These are phyloP conservation scores for Colletes collaris DNA, from an alignment of 2,888 invertebrate species.

Conservation along the genomic window DNA sequence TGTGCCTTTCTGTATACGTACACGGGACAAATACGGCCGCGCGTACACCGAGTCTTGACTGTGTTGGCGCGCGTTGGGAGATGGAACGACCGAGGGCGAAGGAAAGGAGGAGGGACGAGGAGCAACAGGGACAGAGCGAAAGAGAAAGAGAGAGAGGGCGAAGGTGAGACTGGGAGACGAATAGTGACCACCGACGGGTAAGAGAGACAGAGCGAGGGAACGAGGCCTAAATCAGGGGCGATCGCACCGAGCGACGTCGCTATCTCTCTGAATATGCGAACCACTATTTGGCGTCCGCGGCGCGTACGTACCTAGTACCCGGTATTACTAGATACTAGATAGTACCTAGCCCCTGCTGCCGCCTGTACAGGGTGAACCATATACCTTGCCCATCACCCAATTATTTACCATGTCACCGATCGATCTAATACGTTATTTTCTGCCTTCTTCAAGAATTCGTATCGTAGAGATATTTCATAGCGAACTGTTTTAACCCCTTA, in stretches of 20 bases:
- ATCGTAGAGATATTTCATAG: too few relatives aligned
- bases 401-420: neutral
- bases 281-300: conserved; percentile 80
- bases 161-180: conserved; percentile 11
- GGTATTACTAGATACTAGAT: conserved; percentile 81
- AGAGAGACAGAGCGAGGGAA: conserved; percentile 38
- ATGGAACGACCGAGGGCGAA: conserved; percentile 66
- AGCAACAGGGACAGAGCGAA: conserved; percentile 25
- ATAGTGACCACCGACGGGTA: conserved; percentile 6
- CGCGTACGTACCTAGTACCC: conserved; percentile 79
- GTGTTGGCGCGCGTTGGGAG: conserved; percentile 62
- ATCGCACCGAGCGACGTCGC: conserved; percentile 74
- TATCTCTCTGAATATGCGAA: conserved; percentile 82
- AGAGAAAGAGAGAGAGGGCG: conserved; percentile 8
- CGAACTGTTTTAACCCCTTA: too few relatives aligned
- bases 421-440: neutral
- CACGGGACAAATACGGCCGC: neutral
- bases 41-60: conserved; percentile 12
- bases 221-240: conserved; percentile 79
- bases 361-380: conserved; percentile 61
- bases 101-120: conserved; percentile 55
- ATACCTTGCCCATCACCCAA: conserved; percentile 1
- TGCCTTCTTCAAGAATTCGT: too few relatives aligned
- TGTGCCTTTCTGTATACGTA: conserved; percentile 25
- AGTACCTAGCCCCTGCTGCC: conserved; percentile 70